A percentile compares a stretch with the other conserved stretches of the same genome.
Evolutionary conservation across 2,888 invertebrate species (phyloP).

Genomic region (Leistus spinibarbis): DNA sequence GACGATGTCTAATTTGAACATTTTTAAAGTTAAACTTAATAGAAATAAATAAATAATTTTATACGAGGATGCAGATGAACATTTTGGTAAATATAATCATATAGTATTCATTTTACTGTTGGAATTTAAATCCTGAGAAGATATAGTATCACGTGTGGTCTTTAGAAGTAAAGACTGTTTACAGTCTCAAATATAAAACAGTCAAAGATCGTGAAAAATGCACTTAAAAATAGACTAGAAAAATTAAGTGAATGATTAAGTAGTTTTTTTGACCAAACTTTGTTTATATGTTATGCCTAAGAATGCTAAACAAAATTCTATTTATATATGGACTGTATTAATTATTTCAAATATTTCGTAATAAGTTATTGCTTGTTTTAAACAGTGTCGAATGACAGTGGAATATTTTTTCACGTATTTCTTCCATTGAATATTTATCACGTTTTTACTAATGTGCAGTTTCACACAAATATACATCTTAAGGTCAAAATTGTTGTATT

Average conservation of each 20-base stretch:
- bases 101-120: background rate
- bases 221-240: background rate
- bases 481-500: too few species aligned
- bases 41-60: too few species aligned
- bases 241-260: background rate
- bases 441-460: too few species aligned
- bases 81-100: background rate
- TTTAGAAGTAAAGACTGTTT: background rate
- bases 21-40: too few species aligned
- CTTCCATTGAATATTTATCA: too few species aligned
- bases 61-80: background rate
- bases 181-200: background rate
- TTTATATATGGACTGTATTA: background rate
- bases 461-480: too few species aligned
- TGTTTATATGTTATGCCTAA: background rate
- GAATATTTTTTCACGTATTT: too few species aligned
- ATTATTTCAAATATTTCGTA: background rate
- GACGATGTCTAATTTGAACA: too few species aligned
- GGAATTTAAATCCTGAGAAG: too few species aligned
- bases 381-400: background rate
- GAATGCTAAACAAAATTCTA: background rate
- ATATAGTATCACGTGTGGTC: background rate
- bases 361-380: background rate
- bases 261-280: background rate
- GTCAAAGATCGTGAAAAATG: background rate